Evolutionary conservation across 2,113 vertebrate species (phyloP).

Genomic region (Forbesichthys agassizii): DNA sequence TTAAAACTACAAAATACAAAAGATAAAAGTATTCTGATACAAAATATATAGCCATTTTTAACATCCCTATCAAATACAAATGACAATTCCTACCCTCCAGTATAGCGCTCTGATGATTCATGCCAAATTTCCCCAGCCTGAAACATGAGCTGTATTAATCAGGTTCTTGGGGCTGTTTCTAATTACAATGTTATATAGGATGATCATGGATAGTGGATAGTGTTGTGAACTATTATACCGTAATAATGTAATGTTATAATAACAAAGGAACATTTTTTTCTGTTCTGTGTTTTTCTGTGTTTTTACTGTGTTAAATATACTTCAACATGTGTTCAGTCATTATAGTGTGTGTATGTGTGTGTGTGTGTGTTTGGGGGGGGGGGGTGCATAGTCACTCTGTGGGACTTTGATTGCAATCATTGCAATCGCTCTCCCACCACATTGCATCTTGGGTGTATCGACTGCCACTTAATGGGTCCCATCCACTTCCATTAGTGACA

Average conservation of each 20-base stretch:
- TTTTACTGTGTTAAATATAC: no score
- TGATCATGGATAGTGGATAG: no score
- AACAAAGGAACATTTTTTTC: no score
- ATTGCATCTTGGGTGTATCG: conserved; percentile 37
- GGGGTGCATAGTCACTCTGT: background rate
- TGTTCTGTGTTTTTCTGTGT: no score
- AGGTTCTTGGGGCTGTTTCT: background rate
- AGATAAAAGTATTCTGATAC: no score
- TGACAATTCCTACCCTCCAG: background rate
- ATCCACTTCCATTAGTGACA: conserved; percentile 58
- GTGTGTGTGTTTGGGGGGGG: background rate
- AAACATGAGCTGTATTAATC: conserved; percentile 6
- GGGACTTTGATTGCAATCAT: conserved; percentile 46
- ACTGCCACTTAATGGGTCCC: conserved; percentile 45
- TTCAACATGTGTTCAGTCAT: background rate
- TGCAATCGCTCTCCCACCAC: conserved; percentile 21
- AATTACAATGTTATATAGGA: no score
- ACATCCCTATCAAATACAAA: no score
- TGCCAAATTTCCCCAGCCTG: conserved; percentile 4
- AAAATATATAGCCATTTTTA: no score
- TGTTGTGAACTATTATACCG: background rate
- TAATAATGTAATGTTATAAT: background rate
- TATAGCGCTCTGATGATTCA: conserved; percentile 4
- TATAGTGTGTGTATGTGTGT: conserved; percentile 4
- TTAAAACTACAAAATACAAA: no score